Conservation (phyloP, 2,113 vertebrate genomes). For the Nothoprocta perdicaria region DNA sequence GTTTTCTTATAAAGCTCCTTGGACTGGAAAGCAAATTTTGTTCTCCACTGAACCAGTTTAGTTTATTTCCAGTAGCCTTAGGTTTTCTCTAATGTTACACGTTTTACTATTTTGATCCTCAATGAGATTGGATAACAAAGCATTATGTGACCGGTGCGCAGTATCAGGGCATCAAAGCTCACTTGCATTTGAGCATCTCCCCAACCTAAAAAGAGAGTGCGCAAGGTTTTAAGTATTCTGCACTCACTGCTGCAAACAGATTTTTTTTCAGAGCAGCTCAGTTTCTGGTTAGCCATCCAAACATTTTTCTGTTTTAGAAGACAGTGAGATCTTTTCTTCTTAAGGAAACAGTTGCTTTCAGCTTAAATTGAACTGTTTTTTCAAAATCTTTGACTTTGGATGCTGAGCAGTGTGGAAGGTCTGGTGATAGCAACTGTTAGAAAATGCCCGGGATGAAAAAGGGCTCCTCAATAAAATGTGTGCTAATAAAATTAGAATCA, state of each 20-base stretch:
- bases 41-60: background rate
- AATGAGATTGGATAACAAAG: background rate
- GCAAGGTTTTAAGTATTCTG: background rate
- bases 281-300: background rate
- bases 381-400: background rate
- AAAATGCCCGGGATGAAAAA: background rate
- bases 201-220: rapidly evolving
- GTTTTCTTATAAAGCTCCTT: background rate
- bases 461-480: background rate
- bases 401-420: background rate
- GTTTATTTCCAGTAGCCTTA: background rate
- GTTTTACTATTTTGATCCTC: background rate
- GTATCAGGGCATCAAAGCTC: background rate
- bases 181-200: background rate
- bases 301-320: background rate
- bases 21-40: background rate
- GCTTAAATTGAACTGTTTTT: constrained; percentile 1
- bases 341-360: background rate
- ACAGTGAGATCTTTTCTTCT: background rate
- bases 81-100: background rate
- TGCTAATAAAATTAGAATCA: background rate
- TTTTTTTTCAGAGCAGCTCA: background rate
- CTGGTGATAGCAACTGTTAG: background rate
- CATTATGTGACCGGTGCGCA: background rate
- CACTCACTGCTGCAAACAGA: background rate